Conservation (phyloP, 2,113 vertebrate genomes). For the Ophiodon elongatus region DNA sequence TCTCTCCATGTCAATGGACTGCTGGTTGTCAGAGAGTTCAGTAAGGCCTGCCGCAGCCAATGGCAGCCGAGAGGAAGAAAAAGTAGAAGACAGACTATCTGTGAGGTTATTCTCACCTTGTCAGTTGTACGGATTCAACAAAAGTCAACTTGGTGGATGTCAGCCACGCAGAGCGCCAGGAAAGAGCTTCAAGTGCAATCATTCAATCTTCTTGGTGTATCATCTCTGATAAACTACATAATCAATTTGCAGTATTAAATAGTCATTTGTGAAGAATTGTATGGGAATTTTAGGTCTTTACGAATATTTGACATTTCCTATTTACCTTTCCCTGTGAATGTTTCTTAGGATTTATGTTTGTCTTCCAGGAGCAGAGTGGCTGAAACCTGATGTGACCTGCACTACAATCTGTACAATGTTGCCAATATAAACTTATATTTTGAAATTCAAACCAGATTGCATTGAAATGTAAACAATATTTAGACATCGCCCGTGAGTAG, state of each 20-base stretch:
- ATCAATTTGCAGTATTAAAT: background rate
- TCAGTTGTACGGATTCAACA: conserved; percentile 9
- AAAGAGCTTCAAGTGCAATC: background rate
- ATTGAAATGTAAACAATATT: conserved; percentile 20
- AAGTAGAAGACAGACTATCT: conserved; percentile 22
- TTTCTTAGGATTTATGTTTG: conserved; percentile 4
- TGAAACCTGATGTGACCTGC: conserved; percentile 71
- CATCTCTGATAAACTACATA: background rate
- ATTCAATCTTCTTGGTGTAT: background rate
- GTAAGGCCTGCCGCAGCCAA: conserved; percentile 89
- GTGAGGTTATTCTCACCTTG: conserved; percentile 39
- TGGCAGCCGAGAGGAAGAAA: conserved; percentile 42
- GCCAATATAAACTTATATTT: background rate
- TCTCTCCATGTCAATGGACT: conserved; percentile 93
- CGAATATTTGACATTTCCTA: background rate
- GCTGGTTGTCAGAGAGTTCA: conserved; percentile 95
- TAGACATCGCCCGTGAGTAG: conserved; percentile 29
- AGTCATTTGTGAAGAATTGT: background rate
- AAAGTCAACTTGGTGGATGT: conserved; percentile 29
- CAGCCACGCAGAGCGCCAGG: conserved; percentile 62
- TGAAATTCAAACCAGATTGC: background rate
- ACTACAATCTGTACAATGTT: conserved; percentile 53
- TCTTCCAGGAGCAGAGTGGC: conserved; percentile 49
- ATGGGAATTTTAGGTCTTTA: background rate
- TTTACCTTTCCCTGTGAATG: background rate